phyloP scores from a whole-genome alignment of 2,113 vertebrate species.

The Ceyx margarethae region DNA sequence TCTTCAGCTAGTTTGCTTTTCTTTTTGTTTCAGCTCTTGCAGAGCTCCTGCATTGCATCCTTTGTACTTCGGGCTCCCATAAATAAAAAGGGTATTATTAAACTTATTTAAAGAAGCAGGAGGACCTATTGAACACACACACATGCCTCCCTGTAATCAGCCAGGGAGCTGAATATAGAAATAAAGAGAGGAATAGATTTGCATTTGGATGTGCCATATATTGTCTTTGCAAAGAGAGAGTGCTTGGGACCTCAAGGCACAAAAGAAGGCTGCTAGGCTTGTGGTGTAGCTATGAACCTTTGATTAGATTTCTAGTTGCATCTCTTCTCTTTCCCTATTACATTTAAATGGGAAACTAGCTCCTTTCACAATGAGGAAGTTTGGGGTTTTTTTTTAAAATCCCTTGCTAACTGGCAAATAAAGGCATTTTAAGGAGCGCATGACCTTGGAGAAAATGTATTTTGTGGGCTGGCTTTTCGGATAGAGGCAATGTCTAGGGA shows the following conservation, averaged over 20 bases:
- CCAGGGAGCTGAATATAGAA: slow-evolving; percentile 58
- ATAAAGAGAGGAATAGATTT: slow-evolving; percentile 64
- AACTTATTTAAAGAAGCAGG: slow-evolving; percentile 62
- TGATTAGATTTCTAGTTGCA: slow-evolving; percentile 7
- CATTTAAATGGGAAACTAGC: neutral
- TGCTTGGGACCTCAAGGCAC: slow-evolving; percentile 25
- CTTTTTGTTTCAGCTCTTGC: slow-evolving; percentile 17
- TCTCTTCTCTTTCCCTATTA: neutral
- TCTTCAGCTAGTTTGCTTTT: slow-evolving; percentile 41
- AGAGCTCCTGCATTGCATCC: slow-evolving; percentile 29
- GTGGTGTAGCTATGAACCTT: neutral
- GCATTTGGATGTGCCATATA: slow-evolving; percentile 57
- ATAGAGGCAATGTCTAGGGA: neutral
- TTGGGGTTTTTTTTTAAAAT: slow-evolving; percentile 5
- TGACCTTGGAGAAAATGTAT: slow-evolving; percentile 7
- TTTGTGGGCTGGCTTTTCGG: neutral
- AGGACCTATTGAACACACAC: slow-evolving; percentile 50
- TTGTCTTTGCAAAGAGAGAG: slow-evolving; percentile 49
- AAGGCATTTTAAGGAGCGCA: neutral
- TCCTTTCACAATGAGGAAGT: slow-evolving; percentile 13
- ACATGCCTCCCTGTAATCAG: slow-evolving; percentile 51
- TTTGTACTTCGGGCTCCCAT: slow-evolving; percentile 52
- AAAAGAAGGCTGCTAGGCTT: slow-evolving; percentile 35
- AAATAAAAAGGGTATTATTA: slow-evolving; percentile 69
- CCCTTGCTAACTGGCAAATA: neutral